phyloP scores from a whole-genome alignment of 2,888 invertebrate genomes.

The Dryobotodes eremita region DNA sequence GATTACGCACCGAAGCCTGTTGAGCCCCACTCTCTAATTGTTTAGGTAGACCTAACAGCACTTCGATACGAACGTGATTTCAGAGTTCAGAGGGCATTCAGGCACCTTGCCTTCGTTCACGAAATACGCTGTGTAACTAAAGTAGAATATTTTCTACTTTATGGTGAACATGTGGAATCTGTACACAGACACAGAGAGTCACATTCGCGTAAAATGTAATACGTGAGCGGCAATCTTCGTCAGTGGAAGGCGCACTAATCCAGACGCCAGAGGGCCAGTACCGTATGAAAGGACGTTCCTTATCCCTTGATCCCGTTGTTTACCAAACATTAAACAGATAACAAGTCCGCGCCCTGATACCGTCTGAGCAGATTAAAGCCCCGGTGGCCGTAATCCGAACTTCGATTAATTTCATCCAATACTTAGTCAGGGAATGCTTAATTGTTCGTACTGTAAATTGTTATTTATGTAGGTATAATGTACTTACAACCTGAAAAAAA shows the following conservation, averaged over 20 bases:
- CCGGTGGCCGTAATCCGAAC: slow-evolving; percentile 88
- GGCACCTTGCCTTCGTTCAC: slow-evolving; percentile 36
- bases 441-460: slow-evolving; percentile 80
- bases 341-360: slow-evolving; percentile 90
- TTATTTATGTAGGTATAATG: slow-evolving; percentile 72
- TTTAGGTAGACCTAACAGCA: slow-evolving; percentile 66
- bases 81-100: slow-evolving; percentile 41
- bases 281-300: slow-evolving; percentile 89
- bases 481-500: slow-evolving; percentile 62
- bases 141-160: slow-evolving; percentile 36
- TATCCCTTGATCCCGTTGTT: slow-evolving; percentile 91
- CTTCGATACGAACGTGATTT: slow-evolving; percentile 67
- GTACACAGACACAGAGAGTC: slow-evolving; percentile 52
- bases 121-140: slow-evolving; percentile 15
- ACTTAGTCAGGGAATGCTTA: slow-evolving; percentile 85
- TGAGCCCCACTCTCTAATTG: slow-evolving; percentile 73
- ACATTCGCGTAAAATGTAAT: slow-evolving; percentile 75
- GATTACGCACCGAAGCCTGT: slow-evolving; percentile 80
- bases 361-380: slow-evolving; percentile 89
- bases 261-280: slow-evolving; percentile 87
- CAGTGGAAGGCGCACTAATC: slow-evolving; percentile 85
- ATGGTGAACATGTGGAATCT: slow-evolving; percentile 40
- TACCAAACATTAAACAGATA: slow-evolving; percentile 92
- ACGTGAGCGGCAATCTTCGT: slow-evolving; percentile 85
- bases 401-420: slow-evolving; percentile 91